Percentiles rank a stretch among this genome's conserved stretches.
Evolutionary conservation across 2,113 vertebrate genomes (phyloP).

Genomic region (Gasterosteus nipponicus): DNA sequence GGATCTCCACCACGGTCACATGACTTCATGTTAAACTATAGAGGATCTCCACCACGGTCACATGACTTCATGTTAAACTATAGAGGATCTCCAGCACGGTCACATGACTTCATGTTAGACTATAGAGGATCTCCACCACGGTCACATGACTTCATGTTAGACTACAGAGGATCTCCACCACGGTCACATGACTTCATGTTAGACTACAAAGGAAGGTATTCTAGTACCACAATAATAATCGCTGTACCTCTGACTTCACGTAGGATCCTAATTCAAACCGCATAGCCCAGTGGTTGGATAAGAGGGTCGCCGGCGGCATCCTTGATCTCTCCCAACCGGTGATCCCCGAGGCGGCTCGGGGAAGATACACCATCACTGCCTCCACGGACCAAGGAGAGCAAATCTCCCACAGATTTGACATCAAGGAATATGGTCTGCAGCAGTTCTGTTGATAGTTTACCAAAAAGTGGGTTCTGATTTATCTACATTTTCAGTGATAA

Average conservation of each 20-base stretch:
- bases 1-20: too few relatives aligned
- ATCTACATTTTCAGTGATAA: neutral
- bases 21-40: too few relatives aligned
- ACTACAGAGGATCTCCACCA: too few relatives aligned
- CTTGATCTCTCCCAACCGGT: slow-evolving; percentile 74
- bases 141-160: too few relatives aligned
- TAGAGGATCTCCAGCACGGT: too few relatives aligned
- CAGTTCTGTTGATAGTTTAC: neutral
- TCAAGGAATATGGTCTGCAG: slow-evolving; percentile 80
- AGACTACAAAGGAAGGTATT: too few relatives aligned
- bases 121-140: too few relatives aligned
- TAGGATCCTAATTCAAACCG: slow-evolving; percentile 78
- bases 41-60: too few relatives aligned
- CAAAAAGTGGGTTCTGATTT: neutral
- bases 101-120: too few relatives aligned
- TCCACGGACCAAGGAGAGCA: slow-evolving; percentile 53
- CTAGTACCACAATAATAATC: neutral
- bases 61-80: too few relatives aligned
- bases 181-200: too few relatives aligned
- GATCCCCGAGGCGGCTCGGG: slow-evolving; percentile 69
- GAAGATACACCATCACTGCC: slow-evolving; percentile 69
- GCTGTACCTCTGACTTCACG: neutral
- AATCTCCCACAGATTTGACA: slow-evolving; percentile 65
- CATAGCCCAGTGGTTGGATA: slow-evolving; percentile 81
- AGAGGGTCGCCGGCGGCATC: slow-evolving; percentile 55